Evolutionary conservation across 2,113 vertebrate species (phyloP), one percentile per base, ranked within the genome.

Genomic region (Gallinago jamesoni): DNA sequence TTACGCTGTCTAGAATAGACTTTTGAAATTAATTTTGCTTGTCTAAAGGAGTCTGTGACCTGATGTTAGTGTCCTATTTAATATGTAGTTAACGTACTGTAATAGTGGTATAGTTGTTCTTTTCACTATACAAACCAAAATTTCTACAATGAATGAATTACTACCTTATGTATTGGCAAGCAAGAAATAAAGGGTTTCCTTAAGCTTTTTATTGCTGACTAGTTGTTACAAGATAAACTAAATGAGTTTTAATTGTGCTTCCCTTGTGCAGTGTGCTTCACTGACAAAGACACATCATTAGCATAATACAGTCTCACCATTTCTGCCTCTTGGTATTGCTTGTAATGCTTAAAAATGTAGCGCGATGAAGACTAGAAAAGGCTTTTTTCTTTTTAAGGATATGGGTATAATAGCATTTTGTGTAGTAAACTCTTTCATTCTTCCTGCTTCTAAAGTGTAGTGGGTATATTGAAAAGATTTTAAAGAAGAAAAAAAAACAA

Each of bases 191-290:
- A 85, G 86, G 92, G 56, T 92, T 96, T 77, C 31, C 43, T 74
- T 94, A 89, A 90, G 92, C 83, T 84, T 87, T 93, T 93, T 96
- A 94, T 94, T 55, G 0, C 79, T 67, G 80, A 66, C 79, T 95
- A 90, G 63, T 87, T 92, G 82, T 95, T 94, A 91, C 63, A 81
- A 86, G 94, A 90, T 97, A 93, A 96, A 92, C 72, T 90, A 84
- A 95, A 90, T 93, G 83, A 92, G 93, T 92, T 96, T 93, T 96
- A 95, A 93, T 95, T 97, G 94, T 93, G 63, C 41, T 88, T 92
- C 37, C 66, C 85, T 91, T 0, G 0, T 72, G 78, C 74, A 59
- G 24, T 37, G 19, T 75, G 82, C 57, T 92, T 73, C 67, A 43
- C 57, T 7, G 50, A 81, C 87, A 87, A 60, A 94, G 92, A 57